A percentile compares a stretch with the other conserved stretches of the same genome.
phyloP scores from a whole-genome alignment of 1,140 invertebrate species.

The Drosophila orena region DNA sequence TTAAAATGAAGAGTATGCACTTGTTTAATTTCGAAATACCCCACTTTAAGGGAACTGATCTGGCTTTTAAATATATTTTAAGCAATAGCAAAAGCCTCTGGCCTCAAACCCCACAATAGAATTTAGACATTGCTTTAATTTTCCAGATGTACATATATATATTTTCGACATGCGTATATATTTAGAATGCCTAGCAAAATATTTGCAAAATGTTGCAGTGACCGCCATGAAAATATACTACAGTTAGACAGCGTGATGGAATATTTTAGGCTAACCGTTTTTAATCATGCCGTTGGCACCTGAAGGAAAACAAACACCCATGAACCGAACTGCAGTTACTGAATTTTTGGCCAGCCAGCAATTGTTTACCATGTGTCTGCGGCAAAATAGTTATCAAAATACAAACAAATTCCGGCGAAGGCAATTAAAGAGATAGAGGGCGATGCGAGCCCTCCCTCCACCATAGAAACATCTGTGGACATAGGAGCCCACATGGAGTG shows the following conservation, averaged over 20 bases:
- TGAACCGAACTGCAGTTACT: neutral
- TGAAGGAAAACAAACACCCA: constrained; percentile 43
- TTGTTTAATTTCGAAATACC: too few species aligned
- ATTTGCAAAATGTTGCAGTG: constrained; percentile 1
- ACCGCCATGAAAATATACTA: constrained; percentile 39
- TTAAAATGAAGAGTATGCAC: too few species aligned
- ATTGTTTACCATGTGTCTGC: constrained; percentile 40
- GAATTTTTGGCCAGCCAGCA: constrained; percentile 24
- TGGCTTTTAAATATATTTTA: too few species aligned
- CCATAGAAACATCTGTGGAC: neutral
- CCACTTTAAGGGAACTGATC: too few species aligned
- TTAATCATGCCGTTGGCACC: constrained; percentile 61
- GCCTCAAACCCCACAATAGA: neutral
- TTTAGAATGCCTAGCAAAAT: constrained; percentile 8
- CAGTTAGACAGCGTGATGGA: constrained; percentile 26
- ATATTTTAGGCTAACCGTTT: constrained; percentile 62
- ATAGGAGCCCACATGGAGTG: constrained; percentile 5
- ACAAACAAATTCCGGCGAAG: constrained; percentile 34
- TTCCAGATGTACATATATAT: constrained; percentile 4
- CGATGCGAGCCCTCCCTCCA: neutral
- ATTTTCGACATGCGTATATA: constrained; percentile 10
- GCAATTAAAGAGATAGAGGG: constrained; percentile 28
- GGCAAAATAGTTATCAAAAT: constrained; percentile 51
- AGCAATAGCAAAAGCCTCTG: too few species aligned
- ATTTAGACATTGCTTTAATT: constrained; percentile 2